phyloP scores from a whole-genome alignment of 2,888 invertebrate species.

The Eulithis prunata region DNA sequence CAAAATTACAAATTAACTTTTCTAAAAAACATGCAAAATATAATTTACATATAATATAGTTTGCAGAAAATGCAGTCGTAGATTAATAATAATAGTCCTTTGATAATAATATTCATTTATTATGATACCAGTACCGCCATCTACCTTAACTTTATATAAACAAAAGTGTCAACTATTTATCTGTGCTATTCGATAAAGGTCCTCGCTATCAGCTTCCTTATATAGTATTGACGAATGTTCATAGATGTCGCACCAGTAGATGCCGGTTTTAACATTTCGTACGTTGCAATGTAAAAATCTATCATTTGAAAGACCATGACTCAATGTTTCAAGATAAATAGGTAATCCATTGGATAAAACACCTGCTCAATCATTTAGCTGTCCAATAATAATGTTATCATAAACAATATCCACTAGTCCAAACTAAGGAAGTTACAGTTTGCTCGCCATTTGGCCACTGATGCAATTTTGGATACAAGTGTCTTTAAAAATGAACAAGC shows the following conservation, averaged over 20 bases:
- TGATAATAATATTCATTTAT: neutral
- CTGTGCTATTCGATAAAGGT: too few species aligned
- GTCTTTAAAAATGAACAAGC: neutral
- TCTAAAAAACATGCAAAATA: too few species aligned
- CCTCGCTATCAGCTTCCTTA: neutral
- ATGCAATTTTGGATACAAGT: neutral
- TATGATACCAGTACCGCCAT: neutral
- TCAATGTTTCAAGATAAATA: neutral
- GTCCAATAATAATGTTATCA: neutral
- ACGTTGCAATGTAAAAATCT: too few species aligned
- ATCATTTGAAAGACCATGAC: neutral
- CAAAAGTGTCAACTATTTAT: neutral
- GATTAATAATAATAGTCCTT: too few species aligned
- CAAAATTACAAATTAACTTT: too few species aligned
- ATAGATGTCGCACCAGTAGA: neutral
- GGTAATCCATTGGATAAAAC: constrained; percentile 5
- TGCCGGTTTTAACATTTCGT: too few species aligned
- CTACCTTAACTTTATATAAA: neutral
- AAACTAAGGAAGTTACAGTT: neutral
- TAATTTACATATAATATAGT: too few species aligned
- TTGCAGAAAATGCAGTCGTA: too few species aligned
- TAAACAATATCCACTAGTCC: neutral
- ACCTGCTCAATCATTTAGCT: constrained; percentile 2
- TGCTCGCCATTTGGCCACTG: neutral
- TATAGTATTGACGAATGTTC: neutral